Evolutionary conservation across 23 tunicate species (phyloP).

Genomic region (Clavelina lepadiformis): DNA sequence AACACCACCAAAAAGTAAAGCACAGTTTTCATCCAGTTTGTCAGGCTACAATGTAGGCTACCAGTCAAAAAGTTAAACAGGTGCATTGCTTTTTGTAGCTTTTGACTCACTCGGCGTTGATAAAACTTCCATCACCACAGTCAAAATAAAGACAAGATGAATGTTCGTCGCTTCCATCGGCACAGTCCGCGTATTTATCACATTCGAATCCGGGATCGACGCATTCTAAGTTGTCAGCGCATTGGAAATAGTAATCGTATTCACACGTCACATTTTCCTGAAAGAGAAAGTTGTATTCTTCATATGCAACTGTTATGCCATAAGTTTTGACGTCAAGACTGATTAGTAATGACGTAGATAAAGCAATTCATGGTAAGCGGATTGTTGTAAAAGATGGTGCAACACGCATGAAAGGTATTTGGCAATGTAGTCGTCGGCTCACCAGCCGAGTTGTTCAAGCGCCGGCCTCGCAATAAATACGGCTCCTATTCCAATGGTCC

Average conservation of each 20-base stretch:
- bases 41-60: too few species aligned
- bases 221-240: constrained; percentile 15
- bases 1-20: too few species aligned
- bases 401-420: too few species aligned
- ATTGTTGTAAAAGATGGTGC: too few species aligned
- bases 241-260: not conserved
- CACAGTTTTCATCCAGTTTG: too few species aligned
- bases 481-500: too few species aligned
- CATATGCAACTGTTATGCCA: not conserved
- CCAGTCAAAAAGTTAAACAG: not conserved
- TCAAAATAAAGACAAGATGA: constrained; percentile 5
- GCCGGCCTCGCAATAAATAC: too few species aligned
- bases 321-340: too few species aligned
- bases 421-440: too few species aligned
- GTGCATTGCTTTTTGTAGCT: not conserved
- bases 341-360: too few species aligned
- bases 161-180: constrained; percentile 37
- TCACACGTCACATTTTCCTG: not conserved
- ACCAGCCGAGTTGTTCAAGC: too few species aligned
- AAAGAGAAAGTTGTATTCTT: not conserved
- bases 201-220: constrained; percentile 9
- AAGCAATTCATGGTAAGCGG: too few species aligned
- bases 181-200: constrained; percentile 19
- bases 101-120: constrained; percentile 3
- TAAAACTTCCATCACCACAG: constrained; percentile 27